Percentiles rank a stretch among this genome's conserved stretches.
phyloP scores from a whole-genome alignment of 2,113 vertebrate species.

The Lepus europaeus region DNA sequence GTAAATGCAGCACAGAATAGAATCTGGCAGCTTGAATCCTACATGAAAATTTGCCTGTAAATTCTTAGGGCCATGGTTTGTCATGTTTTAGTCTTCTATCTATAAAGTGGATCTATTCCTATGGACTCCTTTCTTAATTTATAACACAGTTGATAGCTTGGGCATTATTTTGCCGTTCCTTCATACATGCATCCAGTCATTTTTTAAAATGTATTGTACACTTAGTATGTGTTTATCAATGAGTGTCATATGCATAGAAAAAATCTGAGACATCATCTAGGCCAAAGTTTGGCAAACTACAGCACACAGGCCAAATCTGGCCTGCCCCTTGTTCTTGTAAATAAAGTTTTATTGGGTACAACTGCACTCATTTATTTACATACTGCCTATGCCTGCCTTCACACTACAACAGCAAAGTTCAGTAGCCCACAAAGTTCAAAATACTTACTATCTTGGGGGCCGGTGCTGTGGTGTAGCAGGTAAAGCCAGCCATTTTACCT shows the following conservation, averaged over 20 bases:
- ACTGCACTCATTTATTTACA: neutral
- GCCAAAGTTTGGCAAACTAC: neutral
- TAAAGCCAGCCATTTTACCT: no score
- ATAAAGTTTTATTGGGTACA: slow-evolving; percentile 58
- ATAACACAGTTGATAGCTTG: neutral
- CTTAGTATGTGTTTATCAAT: neutral
- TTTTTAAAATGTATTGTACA: neutral
- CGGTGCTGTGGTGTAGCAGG: no score
- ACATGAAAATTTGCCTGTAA: neutral
- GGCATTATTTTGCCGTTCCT: neutral
- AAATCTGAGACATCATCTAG: neutral
- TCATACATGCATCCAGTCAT: neutral
- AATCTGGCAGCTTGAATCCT: neutral
- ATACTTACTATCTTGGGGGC: neutral
- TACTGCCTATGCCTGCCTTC: neutral
- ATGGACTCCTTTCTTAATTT: slow-evolving; percentile 25
- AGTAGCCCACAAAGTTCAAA: neutral
- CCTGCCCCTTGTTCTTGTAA: neutral
- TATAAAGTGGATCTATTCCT: neutral
- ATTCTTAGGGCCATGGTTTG: neutral
- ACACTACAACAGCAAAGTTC: neutral
- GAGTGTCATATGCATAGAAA: neutral
- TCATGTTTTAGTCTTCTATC: slow-evolving; percentile 17
- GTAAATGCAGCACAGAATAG: neutral
- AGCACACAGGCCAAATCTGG: neutral